A percentile compares a stretch with the other conserved stretches of the same genome.
Evolutionary conservation across 1,140 invertebrate genomes (phyloP).

Genomic region (Streblospio benedicti): DNA sequence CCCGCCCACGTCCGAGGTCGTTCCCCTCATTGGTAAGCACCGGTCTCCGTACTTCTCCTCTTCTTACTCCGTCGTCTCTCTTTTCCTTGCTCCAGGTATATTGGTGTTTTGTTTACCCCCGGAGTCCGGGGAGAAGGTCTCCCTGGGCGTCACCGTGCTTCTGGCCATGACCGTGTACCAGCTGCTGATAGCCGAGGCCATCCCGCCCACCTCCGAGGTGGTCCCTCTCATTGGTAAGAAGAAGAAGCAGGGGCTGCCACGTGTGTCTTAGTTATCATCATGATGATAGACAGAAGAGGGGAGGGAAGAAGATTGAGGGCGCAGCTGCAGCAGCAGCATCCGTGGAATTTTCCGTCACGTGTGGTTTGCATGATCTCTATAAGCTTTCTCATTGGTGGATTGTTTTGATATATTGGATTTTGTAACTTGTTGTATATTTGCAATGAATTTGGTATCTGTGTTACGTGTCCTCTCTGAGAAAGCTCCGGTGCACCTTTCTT

Average conservation of each 20-base stretch:
- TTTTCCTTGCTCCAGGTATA: too few relatives aligned
- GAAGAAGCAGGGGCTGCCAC: too few relatives aligned
- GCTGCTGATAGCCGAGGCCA: slow-evolving; percentile 78
- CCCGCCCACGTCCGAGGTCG: not conserved
- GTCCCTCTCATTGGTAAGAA: slow-evolving; percentile 52
- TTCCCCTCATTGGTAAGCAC: slow-evolving; percentile 13
- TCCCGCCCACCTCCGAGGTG: slow-evolving; percentile 89
- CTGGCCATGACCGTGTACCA: slow-evolving; percentile 50
- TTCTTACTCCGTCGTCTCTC: too few relatives aligned
- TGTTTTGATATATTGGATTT: too few relatives aligned
- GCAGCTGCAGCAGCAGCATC: slow-evolving; percentile 15
- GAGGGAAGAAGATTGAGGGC: slow-evolving; percentile 20
- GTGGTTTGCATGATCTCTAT: too few relatives aligned
- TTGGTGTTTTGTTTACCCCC: slow-evolving; percentile 95
- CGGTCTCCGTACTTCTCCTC: too few relatives aligned
- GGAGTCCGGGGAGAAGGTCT: slow-evolving; percentile 97
- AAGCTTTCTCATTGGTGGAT: too few relatives aligned
- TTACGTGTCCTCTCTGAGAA: too few relatives aligned
- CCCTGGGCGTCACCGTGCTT: slow-evolving; percentile 73
- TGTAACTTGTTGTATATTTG: too few relatives aligned
- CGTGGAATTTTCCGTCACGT: slow-evolving; percentile 2
- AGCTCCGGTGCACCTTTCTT: too few relatives aligned
- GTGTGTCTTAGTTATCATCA: not conserved
- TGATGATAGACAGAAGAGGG: slow-evolving; percentile 5
- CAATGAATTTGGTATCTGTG: too few relatives aligned